Percentiles rank a stretch among this genome's conserved stretches.
Evolutionary conservation across 2,113 vertebrate genomes (phyloP).

Genomic region (Amazona guildingii): DNA sequence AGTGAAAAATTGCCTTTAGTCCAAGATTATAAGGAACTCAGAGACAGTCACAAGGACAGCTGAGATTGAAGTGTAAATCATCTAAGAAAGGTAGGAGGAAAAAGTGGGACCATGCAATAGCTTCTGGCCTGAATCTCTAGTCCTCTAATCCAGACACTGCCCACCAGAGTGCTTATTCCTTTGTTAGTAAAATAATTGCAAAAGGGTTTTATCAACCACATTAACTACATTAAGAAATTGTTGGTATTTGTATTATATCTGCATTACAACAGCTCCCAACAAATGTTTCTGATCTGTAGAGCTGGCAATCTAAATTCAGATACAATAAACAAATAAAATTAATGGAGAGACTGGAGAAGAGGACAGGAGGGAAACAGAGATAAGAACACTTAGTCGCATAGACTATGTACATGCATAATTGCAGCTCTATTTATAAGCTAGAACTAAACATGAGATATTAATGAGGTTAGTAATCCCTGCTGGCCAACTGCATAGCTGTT

Average conservation of each 20-base stretch:
- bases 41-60: background rate
- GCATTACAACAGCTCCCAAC: background rate
- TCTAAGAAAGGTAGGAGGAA: background rate
- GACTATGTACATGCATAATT: constrained; percentile 21
- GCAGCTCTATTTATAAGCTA: background rate
- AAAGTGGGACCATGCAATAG: background rate
- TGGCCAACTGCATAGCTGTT: background rate
- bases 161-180: background rate
- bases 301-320: constrained; percentile 13
- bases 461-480: constrained; percentile 43
- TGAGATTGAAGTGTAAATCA: background rate
- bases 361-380: background rate
- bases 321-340: constrained; percentile 13
- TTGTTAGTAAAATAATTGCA: background rate
- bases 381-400: constrained; percentile 16
- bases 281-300: background rate
- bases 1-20: background rate
- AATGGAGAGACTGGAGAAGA: background rate
- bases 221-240: background rate
- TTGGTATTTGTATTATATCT: background rate
- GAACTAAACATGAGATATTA: constrained; percentile 41
- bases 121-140: background rate
- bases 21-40: background rate
- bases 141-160: background rate
- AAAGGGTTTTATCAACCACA: background rate